phyloP scores from a whole-genome alignment of 2,888 invertebrate genomes.

The Aphelenchoides bicaudatus region DNA sequence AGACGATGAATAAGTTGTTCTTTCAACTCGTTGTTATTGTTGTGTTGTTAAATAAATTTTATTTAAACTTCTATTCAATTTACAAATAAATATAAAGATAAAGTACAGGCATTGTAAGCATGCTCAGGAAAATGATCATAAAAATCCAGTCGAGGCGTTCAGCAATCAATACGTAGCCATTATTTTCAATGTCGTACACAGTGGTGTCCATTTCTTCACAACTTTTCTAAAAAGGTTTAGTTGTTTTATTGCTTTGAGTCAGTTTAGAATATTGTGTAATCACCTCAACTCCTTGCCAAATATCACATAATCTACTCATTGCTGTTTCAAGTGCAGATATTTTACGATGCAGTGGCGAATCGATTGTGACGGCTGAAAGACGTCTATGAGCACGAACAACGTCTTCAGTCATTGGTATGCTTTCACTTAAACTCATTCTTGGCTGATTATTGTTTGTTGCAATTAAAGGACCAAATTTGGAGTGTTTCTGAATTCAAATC shows the following conservation, averaged over 20 bases:
- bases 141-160: slow-evolving; percentile 51
- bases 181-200: slow-evolving; percentile 28
- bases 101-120: slow-evolving; percentile 53
- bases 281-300: slow-evolving; percentile 24
- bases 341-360: slow-evolving; percentile 22
- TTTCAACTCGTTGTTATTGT: too few species aligned
- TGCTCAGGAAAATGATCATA: slow-evolving; percentile 46
- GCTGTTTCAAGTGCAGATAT: slow-evolving; percentile 13
- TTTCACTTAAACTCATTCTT: too few species aligned
- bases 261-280: not conserved
- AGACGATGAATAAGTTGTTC: too few species aligned
- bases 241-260: not conserved
- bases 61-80: too few species aligned
- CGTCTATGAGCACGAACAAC: slow-evolving; percentile 13
- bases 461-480: too few species aligned
- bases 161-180: slow-evolving; percentile 50
- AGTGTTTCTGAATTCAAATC: too few species aligned
- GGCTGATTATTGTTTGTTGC: too few species aligned
- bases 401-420: slow-evolving; percentile 22
- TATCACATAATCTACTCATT: slow-evolving; percentile 17
- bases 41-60: too few species aligned
- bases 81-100: slow-evolving; percentile 43
- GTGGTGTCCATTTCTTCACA: slow-evolving; percentile 4
- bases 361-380: slow-evolving; percentile 18
- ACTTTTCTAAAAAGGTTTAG: too few species aligned